These are phyloP conservation scores for Mareca penelope DNA, from an alignment of 2,797 vertebrate genomes.

Conservation along the genomic window DNA sequence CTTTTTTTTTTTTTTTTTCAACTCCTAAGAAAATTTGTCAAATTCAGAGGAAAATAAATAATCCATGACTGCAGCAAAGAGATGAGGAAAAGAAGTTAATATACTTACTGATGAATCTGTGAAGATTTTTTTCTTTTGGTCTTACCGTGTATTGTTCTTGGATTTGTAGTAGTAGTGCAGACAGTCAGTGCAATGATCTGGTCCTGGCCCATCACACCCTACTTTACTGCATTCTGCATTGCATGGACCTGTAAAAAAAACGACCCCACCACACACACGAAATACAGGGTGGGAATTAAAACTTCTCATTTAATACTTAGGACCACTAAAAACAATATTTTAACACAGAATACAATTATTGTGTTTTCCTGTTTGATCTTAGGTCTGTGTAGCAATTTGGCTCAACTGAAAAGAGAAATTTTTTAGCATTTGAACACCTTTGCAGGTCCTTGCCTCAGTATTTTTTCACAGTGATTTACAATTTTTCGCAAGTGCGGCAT, in stretches of 20 bases:
- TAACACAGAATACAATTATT: neutral
- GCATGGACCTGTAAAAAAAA: constrained; percentile 84
- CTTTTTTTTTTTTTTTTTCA: neutral
- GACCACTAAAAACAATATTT: neutral
- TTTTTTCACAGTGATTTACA: neutral
- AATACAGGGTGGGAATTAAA: neutral
- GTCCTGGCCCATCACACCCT: constrained; percentile 95
- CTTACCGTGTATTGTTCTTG: constrained; percentile 96
- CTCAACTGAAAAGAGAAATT: neutral
- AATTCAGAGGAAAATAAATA: neutral
- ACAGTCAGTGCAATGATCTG: constrained; percentile 96
- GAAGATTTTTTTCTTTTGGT: neutral
- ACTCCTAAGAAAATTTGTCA: neutral
- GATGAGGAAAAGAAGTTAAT: neutral
- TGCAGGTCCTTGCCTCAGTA: neutral
- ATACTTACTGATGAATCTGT: neutral
- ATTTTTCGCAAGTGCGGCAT: neutral
- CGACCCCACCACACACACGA: neutral
- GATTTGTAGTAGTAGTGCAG: constrained; percentile 98
- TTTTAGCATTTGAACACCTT: neutral
- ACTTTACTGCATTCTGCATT: constrained; percentile 94
- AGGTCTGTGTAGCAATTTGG: neutral
- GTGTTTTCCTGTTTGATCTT: neutral
- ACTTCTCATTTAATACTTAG: neutral
- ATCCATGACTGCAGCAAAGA: neutral